Conservation (phyloP, 2,113 vertebrate species). For the Hyperopisus bebe region DNA sequence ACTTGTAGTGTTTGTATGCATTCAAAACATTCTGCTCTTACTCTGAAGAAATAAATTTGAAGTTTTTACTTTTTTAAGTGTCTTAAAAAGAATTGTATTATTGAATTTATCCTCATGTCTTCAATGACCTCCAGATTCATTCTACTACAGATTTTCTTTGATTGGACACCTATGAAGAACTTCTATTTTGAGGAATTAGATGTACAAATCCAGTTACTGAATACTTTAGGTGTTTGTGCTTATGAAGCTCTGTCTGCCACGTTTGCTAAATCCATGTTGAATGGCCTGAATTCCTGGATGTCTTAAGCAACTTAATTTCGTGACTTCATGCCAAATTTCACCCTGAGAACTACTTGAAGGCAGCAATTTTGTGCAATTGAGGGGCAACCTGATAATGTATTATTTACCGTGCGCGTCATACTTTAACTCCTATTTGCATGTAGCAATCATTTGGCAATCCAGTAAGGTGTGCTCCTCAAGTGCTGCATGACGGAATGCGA, state of each 20-base stretch:
- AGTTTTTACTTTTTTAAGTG: neutral
- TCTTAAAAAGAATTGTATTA: neutral
- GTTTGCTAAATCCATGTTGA: neutral
- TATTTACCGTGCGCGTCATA: neutral
- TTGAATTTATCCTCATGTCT: neutral
- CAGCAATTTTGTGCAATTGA: neutral
- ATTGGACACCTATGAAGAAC: neutral
- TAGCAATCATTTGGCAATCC: neutral
- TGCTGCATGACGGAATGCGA: constrained; percentile 30
- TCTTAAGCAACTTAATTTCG: neutral
- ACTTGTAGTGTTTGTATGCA: neutral
- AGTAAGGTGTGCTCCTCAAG: constrained; percentile 26
- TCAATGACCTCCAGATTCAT: neutral
- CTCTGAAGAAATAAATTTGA: neutral
- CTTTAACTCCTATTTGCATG: neutral
- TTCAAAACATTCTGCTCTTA: neutral
- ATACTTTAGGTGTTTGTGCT: neutral
- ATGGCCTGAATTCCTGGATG: neutral
- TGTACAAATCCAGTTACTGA: neutral
- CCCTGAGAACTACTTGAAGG: neutral
- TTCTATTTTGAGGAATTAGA: neutral
- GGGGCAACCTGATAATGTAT: neutral
- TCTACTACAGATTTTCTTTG: neutral
- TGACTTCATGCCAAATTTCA: neutral
- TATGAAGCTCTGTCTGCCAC: neutral